Evolutionary conservation across 2,888 invertebrate species (phyloP).

Genomic region (Cataglyphis rosenhaueri): DNA sequence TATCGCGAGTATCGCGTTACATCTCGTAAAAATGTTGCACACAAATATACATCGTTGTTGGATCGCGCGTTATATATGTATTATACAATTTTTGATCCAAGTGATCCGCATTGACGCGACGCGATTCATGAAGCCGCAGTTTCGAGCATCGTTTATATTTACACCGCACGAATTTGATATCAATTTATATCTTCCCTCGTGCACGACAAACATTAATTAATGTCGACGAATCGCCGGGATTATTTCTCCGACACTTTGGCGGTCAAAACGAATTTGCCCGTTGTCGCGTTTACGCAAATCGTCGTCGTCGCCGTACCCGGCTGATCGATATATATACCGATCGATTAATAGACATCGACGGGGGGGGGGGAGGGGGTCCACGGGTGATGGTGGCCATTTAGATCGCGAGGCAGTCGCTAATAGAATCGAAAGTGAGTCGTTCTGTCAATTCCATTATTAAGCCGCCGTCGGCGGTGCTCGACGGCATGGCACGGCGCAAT

Average conservation of each 20-base stretch:
- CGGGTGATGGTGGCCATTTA: constrained; percentile 37
- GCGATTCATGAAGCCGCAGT: constrained; percentile 24
- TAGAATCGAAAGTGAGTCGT: constrained; percentile 66
- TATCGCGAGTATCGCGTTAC: not conserved
- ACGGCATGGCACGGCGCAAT: constrained; percentile 45
- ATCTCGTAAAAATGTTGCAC: not conserved
- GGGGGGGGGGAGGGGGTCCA: not conserved
- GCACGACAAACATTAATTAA: constrained; percentile 36
- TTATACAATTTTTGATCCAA: constrained; percentile 25
- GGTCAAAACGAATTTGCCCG: constrained; percentile 43
- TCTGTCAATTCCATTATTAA: constrained; percentile 72
- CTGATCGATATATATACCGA: constrained; percentile 30
- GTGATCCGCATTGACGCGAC: constrained; percentile 7
- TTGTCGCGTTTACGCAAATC: constrained; percentile 44
- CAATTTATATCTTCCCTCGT: constrained; percentile 41
- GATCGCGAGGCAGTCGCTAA: constrained; percentile 60
- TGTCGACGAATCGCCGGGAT: constrained; percentile 38
- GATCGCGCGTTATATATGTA: not conserved
- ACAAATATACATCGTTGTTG: constrained; percentile 19
- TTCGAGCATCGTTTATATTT: constrained; percentile 18
- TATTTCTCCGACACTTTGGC: constrained; percentile 48
- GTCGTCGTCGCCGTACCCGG: not conserved
- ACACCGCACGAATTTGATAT: constrained; percentile 22
- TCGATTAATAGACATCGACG: constrained; percentile 49
- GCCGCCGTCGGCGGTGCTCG: constrained; percentile 63